Percentiles rank a stretch among this genome's conserved stretches.
phyloP scores from a whole-genome alignment of 1,140 invertebrate species.

The Thalassaphorura encarpata region DNA sequence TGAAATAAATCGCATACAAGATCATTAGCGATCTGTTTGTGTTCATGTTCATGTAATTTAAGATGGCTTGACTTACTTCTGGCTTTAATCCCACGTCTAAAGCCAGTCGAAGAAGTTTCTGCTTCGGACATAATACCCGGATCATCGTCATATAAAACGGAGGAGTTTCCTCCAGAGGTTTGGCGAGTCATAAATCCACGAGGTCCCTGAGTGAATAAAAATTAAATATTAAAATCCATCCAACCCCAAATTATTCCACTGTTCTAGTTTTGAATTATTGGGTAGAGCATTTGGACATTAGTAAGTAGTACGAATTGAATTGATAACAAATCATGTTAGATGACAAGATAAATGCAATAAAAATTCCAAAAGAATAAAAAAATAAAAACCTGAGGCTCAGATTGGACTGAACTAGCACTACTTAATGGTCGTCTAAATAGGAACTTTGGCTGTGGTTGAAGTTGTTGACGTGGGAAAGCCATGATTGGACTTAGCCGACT shows the following conservation, averaged over 20 bases:
- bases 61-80: no score
- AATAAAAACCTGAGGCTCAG: not conserved
- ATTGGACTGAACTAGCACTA: constrained; percentile 1
- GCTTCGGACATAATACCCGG: constrained; percentile 96
- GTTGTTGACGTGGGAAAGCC: no score
- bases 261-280: no score
- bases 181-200: constrained; percentile 6
- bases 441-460: not conserved
- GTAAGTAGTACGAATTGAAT: no score
- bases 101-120: constrained; percentile 84
- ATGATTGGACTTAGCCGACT: no score
- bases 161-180: not conserved
- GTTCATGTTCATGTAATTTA: no score
- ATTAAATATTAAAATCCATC: not conserved
- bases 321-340: no score
- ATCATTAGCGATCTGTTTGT: no score
- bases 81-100: constrained; percentile 77
- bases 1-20: no score
- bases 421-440: constrained; percentile 1
- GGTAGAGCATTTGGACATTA: no score
- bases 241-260: not conserved
- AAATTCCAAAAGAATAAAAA: no score
- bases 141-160: constrained; percentile 71
- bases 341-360: no score
- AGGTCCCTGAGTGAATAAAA: not conserved